Evolutionary conservation across 2,888 invertebrate genomes (phyloP).

Genomic region (Blomia tropicalis): DNA sequence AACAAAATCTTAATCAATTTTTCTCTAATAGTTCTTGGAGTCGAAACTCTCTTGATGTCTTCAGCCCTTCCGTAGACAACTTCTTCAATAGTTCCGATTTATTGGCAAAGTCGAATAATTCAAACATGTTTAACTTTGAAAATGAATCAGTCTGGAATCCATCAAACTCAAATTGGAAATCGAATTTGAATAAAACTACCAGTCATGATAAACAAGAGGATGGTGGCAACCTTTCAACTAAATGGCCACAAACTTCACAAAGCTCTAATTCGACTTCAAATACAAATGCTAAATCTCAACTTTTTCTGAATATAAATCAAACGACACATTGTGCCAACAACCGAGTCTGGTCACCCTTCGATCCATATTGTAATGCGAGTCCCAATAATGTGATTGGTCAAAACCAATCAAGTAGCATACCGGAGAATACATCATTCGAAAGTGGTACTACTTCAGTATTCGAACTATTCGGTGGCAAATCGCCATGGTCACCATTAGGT

Average conservation of each 20-base stretch:
- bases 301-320: too few species aligned
- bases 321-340: neutral
- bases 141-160: neutral
- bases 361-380: neutral
- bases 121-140: neutral
- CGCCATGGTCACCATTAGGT: conserved; percentile 7
- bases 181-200: too few species aligned
- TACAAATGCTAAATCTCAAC: too few species aligned
- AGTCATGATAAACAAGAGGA: too few species aligned
- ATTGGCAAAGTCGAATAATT: neutral
- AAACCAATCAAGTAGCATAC: neutral
- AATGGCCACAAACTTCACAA: neutral
- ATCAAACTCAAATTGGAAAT: too few species aligned
- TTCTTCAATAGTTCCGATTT: neutral
- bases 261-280: neutral
- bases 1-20: neutral
- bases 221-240: neutral
- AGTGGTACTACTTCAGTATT: neutral
- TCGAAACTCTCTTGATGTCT: neutral
- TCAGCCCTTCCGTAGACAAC: neutral
- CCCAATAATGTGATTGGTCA: neutral
- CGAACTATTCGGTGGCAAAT: conserved; percentile 11
- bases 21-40: neutral
- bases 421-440: neutral
- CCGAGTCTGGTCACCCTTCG: conserved; percentile 5